Conservation (phyloP, 1,140 invertebrate genomes). For the Asobara japonica region DNA sequence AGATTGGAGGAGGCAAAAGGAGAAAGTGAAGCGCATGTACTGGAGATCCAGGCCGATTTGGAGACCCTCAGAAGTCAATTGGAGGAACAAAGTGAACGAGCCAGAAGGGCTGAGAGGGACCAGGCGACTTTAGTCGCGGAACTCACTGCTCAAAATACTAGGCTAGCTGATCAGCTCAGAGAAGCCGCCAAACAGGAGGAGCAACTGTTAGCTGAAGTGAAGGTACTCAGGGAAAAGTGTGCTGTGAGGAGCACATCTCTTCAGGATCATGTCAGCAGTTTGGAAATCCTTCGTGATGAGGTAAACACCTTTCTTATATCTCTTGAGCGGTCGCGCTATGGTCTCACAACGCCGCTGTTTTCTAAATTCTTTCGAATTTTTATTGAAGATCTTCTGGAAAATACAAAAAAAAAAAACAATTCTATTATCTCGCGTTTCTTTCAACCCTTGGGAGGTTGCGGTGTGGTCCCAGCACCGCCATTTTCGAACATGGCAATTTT, state of each 20-base stretch:
- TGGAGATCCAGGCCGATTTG: slow-evolving; percentile 89
- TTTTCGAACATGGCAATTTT: too few species aligned
- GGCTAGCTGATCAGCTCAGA: slow-evolving; percentile 87
- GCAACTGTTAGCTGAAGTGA: slow-evolving; percentile 81
- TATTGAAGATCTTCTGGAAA: too few species aligned
- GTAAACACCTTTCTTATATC: slow-evolving; percentile 56
- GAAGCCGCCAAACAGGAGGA: slow-evolving; percentile 85
- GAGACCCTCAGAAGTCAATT: slow-evolving; percentile 77
- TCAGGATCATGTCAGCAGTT: slow-evolving; percentile 87
- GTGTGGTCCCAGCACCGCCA: too few species aligned
- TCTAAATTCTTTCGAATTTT: too few species aligned
- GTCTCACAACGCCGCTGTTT: too few species aligned
- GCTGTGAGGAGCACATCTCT: slow-evolving; percentile 76
- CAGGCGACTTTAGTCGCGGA: slow-evolving; percentile 82
- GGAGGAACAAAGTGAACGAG: slow-evolving; percentile 76
- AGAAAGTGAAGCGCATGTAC: slow-evolving; percentile 88
- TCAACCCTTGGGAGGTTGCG: too few species aligned
- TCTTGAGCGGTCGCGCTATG: too few species aligned
- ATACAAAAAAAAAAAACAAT: too few species aligned
- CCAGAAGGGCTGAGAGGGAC: slow-evolving; percentile 78
- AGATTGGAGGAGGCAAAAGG: slow-evolving; percentile 85
- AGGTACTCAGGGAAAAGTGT: slow-evolving; percentile 85
- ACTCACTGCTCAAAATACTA: slow-evolving; percentile 89
- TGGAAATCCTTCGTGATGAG: slow-evolving; percentile 89
- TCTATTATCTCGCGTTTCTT: too few species aligned